Base-by-base conservation (phyloP, 2,797 vertebrate genomes). In the Eptatretus atami region DNA sequence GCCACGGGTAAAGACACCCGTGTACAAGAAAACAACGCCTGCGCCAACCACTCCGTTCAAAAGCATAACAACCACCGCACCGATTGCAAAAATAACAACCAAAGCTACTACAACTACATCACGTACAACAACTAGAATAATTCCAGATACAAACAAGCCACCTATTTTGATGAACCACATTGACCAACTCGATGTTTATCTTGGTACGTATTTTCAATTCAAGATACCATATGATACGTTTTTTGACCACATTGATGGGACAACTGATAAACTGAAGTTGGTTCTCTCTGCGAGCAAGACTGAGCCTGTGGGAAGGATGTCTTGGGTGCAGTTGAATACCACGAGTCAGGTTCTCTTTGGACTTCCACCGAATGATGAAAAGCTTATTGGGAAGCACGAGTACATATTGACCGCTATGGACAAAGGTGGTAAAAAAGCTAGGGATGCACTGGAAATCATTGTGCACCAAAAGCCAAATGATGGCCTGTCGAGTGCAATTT, bases 281-380 rank as follows among this genome's bases (percentile, higher is more conserved):
- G 90, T 83, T n/a, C 69, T 98, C 71, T 86, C 83, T 69, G 78
- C 80, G 54, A 81, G 80, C 53, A 79, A 83, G 53, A 81, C 79
- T 70, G 83, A 92, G 64, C 68, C 78, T 44, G 76, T 88, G 2
- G 81, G 72, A 10, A 87, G 93, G 71, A 80, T 80, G 3, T 90
- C 83, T 0, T 98, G 92, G 90, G 94, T 98, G 25, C 87, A 94
- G 67, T 95, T 98, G 70, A 96, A 98, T 70, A 92, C 83, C 73
- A 94, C 86, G 9, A 98, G 93, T 73, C 92, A 98, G 73, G 81
- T 98, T 60, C 77, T 98, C 76, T 98, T 93, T 0, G 92, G 92
- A 66, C 76, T 98, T 70, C 86, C 92, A 0, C 82, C 88, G 65
- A 75, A 70, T 69, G 11, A 61, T 61, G 57, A 61, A 61, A 73